A percentile compares a stretch with the other conserved stretches of the same genome.
These are phyloP conservation scores for Polydesmus complanatus DNA, from an alignment of 2,888 invertebrate genomes.

Conservation along the genomic window DNA sequence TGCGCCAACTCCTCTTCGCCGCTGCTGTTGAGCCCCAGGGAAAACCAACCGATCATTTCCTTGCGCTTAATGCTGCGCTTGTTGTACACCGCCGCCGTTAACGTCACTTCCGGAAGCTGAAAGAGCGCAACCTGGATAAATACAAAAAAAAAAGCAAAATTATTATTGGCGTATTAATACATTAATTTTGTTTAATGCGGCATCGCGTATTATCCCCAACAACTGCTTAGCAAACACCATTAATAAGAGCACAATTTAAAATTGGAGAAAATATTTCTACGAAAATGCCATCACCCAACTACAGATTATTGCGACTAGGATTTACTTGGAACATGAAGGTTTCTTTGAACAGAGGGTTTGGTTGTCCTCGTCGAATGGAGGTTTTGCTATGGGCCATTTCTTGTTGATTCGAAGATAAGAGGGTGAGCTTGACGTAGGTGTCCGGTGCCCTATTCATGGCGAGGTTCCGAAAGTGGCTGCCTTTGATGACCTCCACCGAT, in stretches of 20 bases:
- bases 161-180: neutral
- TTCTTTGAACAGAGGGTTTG: conserved; percentile 90
- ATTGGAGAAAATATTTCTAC: neutral
- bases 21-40: conserved; percentile 77
- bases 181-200: neutral
- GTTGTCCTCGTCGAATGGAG: conserved; percentile 77
- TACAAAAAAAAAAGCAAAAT: neutral
- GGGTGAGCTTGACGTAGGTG: conserved; percentile 81
- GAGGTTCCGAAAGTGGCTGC: conserved; percentile 49
- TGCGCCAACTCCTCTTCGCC: conserved; percentile 83
- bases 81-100: conserved; percentile 84
- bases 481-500: conserved; percentile 76
- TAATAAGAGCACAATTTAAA: no score
- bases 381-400: conserved; percentile 89
- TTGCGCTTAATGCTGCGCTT: conserved; percentile 85
- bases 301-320: conserved; percentile 1
- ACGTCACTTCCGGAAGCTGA: conserved; percentile 83
- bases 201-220: no score
- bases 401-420: conserved; percentile 83
- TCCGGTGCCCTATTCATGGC: conserved; percentile 43
- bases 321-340: conserved; percentile 85
- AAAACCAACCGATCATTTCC: conserved; percentile 96
- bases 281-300: neutral
- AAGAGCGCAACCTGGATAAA: conserved; percentile 68
- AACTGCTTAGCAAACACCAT: no score